phyloP scores from a whole-genome alignment of 37 sponge, comb jelly and placozoan species.

The Corticium candelabrum region DNA sequence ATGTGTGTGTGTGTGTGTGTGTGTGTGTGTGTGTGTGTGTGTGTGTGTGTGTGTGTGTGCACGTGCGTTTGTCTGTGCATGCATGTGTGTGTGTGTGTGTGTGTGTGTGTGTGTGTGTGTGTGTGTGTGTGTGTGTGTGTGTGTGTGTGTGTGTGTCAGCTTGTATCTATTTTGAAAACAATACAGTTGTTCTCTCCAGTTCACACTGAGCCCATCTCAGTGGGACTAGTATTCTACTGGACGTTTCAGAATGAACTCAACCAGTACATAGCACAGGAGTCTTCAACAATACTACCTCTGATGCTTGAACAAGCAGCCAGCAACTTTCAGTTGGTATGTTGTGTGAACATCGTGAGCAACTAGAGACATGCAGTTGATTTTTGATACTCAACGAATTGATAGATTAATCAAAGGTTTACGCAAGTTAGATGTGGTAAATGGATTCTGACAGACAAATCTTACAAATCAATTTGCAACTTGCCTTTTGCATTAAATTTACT shows the following conservation, averaged over 20 bases:
- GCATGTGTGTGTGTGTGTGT: not conserved
- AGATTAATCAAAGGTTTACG: no score
- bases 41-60: slow-evolving; percentile 2
- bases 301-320: not conserved
- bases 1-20: no score
- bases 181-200: no score
- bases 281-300: not conserved
- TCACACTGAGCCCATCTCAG: not conserved
- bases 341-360: not conserved
- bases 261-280: not conserved
- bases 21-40: not conserved
- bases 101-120: not conserved
- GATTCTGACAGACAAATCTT: no score
- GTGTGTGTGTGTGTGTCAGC: not conserved
- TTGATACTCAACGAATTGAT: no score
- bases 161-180: not conserved
- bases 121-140: slow-evolving; percentile 5
- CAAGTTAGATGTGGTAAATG: no score
- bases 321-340: not conserved
- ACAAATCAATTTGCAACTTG: no score
- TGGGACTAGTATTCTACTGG: not conserved
- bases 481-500: no score
- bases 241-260: not conserved
- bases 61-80: no score
- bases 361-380: no score